A percentile compares a stretch with the other conserved stretches of the same genome.
Conservation (phyloP, 2,113 vertebrate species). For the Excalfactoria chinensis region DNA sequence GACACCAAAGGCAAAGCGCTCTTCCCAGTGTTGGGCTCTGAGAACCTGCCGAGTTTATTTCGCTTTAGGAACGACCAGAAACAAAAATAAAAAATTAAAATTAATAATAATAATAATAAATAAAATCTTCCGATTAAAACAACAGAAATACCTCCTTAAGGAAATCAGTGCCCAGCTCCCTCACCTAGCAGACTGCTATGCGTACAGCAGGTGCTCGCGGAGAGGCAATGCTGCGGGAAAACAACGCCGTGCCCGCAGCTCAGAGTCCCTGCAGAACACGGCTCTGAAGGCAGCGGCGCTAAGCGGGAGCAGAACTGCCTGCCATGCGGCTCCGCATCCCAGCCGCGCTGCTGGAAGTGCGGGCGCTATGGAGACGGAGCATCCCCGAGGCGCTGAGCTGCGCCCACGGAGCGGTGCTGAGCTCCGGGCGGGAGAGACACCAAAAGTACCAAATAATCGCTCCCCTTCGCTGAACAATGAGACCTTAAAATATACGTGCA, state of each 20-base stretch:
- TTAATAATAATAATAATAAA: background rate
- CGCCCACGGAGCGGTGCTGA: background rate
- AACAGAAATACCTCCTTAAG: constrained; percentile 17
- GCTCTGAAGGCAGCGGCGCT: background rate
- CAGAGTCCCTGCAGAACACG: background rate
- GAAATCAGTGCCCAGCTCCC: constrained; percentile 32
- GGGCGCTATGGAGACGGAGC: constrained; percentile 58
- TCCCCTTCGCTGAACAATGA: constrained; percentile 48
- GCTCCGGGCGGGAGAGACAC: constrained; percentile 17
- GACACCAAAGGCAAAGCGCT: constrained; percentile 40
- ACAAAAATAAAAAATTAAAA: no score
- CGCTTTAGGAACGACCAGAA: background rate
- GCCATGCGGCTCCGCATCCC: constrained; percentile 13
- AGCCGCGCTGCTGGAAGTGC: constrained; percentile 57
- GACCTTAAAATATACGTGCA: constrained; percentile 47
- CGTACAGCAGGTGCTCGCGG: constrained; percentile 6
- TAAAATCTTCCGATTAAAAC: background rate
- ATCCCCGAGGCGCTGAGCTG: constrained; percentile 35
- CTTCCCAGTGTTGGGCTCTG: background rate
- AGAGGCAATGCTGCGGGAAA: constrained; percentile 22
- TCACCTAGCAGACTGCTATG: constrained; percentile 44
- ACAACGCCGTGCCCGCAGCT: no score
- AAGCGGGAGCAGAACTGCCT: background rate
- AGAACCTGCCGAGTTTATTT: constrained; percentile 42
- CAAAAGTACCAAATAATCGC: constrained; percentile 22